Evolutionary conservation across 2,113 vertebrate species (phyloP), one percentile per base, ranked within the genome.

Genomic region (Catharus fuscescens): DNA sequence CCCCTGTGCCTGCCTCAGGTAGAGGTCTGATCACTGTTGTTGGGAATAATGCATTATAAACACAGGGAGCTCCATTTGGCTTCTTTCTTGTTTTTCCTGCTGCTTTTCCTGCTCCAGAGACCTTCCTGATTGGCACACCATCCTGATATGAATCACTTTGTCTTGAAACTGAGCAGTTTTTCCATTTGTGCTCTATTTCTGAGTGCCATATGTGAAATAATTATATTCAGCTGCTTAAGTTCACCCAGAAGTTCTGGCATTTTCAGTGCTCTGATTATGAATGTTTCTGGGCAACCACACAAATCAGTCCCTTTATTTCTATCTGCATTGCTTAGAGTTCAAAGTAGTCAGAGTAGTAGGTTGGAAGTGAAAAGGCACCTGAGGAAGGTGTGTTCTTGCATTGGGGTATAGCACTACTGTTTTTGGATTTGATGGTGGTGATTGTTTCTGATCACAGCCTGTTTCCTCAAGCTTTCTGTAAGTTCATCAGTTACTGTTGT

Each of bases 1-100:
- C 44, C 13, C 92, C 97, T 67, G 44, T 64, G 17, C 80, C 93
- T 4, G 53, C 95, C 2, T 6, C 97, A 4, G 95, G 98, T 98
- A 96, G n/a, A 92, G 48, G 8, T 36, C 83, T 86, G 38, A 62
- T 73, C 24, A 6, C 2, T 65, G 0, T 34, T 29, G 2, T 56
- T 90, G 38, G 47, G 29, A 60, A 32, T 67, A 71, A 64, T 40
- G 15, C n/a, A 5, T 78, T 73, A 15, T 50, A 60, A 69, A 19
- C 13, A 2, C 5, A 74, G 8, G 7, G 14, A 73, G 32, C 38
- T 62, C 73, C 8, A 17, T 60, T 52, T 34, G 71, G 4, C 48
- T 40, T 15, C 45, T 69, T 80, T 31, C 34, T 84, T 83, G 25
- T 50, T 72, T 93, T 56, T 47, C 18, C 18, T 81, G 25, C 36